Conservation (phyloP, 2,797 vertebrate species). For the Rhabdophis nuchalis region DNA sequence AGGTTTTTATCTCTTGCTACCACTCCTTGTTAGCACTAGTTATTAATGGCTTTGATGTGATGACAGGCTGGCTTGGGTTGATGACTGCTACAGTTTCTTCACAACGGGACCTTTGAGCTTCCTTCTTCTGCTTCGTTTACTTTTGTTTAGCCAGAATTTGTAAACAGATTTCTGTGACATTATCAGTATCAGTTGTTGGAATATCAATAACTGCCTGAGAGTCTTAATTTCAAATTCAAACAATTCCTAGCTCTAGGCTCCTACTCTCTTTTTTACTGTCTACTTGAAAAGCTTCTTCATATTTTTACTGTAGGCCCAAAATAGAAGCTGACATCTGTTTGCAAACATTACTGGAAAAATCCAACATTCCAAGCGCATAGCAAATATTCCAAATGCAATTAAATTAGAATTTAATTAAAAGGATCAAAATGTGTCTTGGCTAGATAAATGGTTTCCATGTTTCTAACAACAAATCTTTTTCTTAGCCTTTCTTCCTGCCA, state of each 20-base stretch:
- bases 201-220: neutral
- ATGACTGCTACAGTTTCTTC: neutral
- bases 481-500: neutral
- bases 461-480: neutral
- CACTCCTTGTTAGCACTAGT: neutral
- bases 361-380: neutral
- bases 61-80: neutral
- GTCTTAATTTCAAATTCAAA: conserved; percentile 25
- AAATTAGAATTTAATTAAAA: conserved; percentile 27
- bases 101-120: neutral
- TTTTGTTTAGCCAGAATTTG: neutral
- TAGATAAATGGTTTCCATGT: neutral
- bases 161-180: neutral
- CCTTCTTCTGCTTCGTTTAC: neutral
- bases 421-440: neutral
- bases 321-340: conserved; percentile 21
- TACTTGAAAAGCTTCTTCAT: conserved; percentile 24
- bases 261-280: conserved; percentile 19
- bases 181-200: neutral
- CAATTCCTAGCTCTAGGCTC: conserved; percentile 9
- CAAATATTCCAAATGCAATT: neutral
- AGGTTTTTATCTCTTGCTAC: neutral
- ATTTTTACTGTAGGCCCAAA: conserved; percentile 16
- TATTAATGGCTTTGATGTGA: neutral
- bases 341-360: conserved; percentile 12